Evolutionary conservation across 2,113 vertebrate genomes (phyloP).

Genomic region (Catagonus wagneri): DNA sequence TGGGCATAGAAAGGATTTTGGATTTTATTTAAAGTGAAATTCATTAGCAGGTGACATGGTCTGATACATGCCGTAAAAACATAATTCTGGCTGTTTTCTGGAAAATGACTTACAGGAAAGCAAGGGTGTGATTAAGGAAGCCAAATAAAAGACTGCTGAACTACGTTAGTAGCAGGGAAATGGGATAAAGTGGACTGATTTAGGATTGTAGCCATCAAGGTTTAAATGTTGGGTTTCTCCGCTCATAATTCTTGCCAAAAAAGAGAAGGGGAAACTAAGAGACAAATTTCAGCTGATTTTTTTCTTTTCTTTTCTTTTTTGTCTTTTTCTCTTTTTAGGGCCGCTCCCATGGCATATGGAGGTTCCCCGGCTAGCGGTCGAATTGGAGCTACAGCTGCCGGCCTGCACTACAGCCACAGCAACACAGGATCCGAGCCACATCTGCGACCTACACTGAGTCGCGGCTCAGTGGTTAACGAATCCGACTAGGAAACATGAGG

Average conservation of each 20-base stretch:
- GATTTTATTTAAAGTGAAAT: not conserved
- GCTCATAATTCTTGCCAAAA: not conserved
- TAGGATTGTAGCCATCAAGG: not conserved
- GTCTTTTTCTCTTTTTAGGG: too few relatives aligned
- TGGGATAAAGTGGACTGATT: not conserved
- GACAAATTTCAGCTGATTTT: not conserved
- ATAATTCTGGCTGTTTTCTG: not conserved
- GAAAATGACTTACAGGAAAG: constrained; percentile 25
- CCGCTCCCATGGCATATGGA: too few relatives aligned
- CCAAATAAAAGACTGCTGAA: not conserved
- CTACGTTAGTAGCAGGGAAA: not conserved
- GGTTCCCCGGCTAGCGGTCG: too few relatives aligned
- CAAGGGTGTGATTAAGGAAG: not conserved
- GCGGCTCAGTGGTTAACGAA: too few relatives aligned
- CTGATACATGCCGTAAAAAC: not conserved
- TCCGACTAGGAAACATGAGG: too few relatives aligned
- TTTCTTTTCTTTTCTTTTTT: too few relatives aligned
- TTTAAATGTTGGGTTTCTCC: not conserved
- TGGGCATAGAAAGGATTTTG: not conserved
- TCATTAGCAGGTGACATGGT: not conserved
- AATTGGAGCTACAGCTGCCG: too few relatives aligned
- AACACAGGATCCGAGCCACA: too few relatives aligned
- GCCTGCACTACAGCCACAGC: too few relatives aligned
- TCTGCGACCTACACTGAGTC: too few relatives aligned
- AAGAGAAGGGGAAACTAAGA: not conserved